Percentiles rank a stretch among this genome's conserved stretches.
phyloP scores from a whole-genome alignment of 2,113 vertebrate species.

The Syrrhaptes paradoxus region DNA sequence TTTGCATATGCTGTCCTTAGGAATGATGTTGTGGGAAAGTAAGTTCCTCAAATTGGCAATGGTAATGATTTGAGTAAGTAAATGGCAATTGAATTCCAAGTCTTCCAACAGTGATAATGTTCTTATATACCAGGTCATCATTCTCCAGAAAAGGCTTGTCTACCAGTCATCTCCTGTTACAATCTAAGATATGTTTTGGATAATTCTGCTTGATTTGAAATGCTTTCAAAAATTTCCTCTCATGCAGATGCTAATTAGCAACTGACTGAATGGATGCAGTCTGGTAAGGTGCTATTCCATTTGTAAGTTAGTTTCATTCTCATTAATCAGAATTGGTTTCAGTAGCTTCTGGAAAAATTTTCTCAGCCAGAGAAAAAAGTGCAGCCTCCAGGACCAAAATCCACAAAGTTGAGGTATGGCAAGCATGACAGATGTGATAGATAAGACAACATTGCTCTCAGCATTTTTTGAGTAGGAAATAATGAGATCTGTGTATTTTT shows the following conservation, averaged over 20 bases:
- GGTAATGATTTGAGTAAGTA: background rate
- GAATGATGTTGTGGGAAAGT: slow-evolving; percentile 3
- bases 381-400: background rate
- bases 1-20: background rate
- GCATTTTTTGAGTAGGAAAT: background rate
- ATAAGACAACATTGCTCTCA: background rate
- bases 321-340: background rate
- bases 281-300: background rate
- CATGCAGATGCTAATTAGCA: background rate
- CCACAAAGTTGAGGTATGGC: background rate
- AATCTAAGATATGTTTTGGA: background rate
- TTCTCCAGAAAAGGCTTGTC: slow-evolving; percentile 14
- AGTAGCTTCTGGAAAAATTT: background rate
- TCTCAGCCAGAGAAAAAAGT: background rate
- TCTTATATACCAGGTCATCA: background rate
- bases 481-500: slow-evolving; percentile 4
- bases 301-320: slow-evolving; percentile 26
- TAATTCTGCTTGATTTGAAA: slow-evolving; percentile 25
- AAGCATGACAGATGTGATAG: background rate
- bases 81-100: slow-evolving; percentile 21
- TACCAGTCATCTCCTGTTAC: background rate
- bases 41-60: background rate
- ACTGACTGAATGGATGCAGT: background rate
- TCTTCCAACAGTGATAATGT: background rate
- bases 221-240: background rate